phyloP scores from a whole-genome alignment of 2,113 vertebrate species.

The Blennius ocellaris region DNA sequence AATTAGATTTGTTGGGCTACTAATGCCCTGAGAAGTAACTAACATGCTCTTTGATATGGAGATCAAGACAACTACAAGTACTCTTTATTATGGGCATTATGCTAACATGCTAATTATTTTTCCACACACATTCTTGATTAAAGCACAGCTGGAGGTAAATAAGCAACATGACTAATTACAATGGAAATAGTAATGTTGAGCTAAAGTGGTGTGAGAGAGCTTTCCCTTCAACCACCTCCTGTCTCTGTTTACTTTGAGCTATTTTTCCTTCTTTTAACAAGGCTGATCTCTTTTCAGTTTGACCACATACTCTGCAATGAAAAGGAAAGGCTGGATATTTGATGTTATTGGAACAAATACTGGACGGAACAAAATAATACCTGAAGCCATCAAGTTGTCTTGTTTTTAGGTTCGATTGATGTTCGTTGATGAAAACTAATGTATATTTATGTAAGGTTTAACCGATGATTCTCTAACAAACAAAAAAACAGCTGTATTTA shows the following conservation, averaged over 20 bases:
- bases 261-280: constrained; percentile 16
- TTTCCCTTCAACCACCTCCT: constrained; percentile 55
- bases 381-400: no score
- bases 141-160: constrained; percentile 76
- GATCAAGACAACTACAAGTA: constrained; percentile 72
- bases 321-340: not conserved
- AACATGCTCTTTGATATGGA: constrained; percentile 76
- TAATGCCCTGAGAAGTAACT: constrained; percentile 67
- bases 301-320: constrained; percentile 29
- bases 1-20: constrained; percentile 74
- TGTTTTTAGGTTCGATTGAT: no score
- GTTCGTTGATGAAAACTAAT: no score
- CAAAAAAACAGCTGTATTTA: no score
- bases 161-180: constrained; percentile 73
- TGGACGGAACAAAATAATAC: no score
- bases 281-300: constrained; percentile 29
- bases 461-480: no score
- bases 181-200: constrained; percentile 52
- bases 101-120: constrained; percentile 80
- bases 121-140: constrained; percentile 77
- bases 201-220: constrained; percentile 47
- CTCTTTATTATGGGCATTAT: constrained; percentile 75
- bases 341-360: no score
- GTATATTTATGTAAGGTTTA: no score
- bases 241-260: constrained; percentile 43